These are phyloP conservation scores for Dendroctonus ponderosae DNA, from an alignment of 1,140 invertebrate genomes.

Conservation along the genomic window DNA sequence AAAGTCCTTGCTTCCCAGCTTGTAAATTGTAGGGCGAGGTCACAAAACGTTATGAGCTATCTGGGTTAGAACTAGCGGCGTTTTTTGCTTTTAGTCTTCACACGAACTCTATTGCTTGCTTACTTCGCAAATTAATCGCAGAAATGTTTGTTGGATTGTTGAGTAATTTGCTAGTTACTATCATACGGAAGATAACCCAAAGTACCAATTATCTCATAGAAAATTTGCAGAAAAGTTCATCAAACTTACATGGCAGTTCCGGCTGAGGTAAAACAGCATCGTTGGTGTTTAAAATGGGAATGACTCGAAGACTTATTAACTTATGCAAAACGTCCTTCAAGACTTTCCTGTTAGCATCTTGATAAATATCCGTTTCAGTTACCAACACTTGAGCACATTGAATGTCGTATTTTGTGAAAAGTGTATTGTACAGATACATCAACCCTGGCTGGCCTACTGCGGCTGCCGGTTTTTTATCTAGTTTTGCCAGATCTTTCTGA, in stretches of 20 bases:
- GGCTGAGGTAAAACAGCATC: slow-evolving; percentile 25
- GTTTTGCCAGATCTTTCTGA: slow-evolving; percentile 2
- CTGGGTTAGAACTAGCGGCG: too few relatives aligned
- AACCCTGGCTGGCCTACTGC: slow-evolving; percentile 22
- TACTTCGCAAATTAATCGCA: too few relatives aligned
- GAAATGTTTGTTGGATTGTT: too few relatives aligned
- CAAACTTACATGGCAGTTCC: slow-evolving; percentile 12
- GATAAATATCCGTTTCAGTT: slow-evolving; percentile 21
- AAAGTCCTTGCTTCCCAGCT: too few relatives aligned
- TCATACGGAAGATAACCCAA: too few relatives aligned
- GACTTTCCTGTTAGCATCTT: slow-evolving; percentile 16
- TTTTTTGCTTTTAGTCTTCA: too few relatives aligned
- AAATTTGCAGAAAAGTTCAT: not conserved
- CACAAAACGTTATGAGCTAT: too few relatives aligned
- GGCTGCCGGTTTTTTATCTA: slow-evolving; percentile 23
- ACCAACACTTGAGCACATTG: slow-evolving; percentile 24
- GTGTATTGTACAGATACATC: slow-evolving; percentile 18
- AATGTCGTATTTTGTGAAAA: slow-evolving; percentile 20
- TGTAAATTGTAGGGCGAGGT: too few relatives aligned
- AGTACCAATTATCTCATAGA: too few relatives aligned
- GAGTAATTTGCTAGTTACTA: too few relatives aligned
- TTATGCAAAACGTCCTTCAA: slow-evolving; percentile 7
- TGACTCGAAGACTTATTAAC: slow-evolving; percentile 7
- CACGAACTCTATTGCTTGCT: too few relatives aligned
- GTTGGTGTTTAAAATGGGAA: slow-evolving; percentile 26